Evolutionary conservation across 2,113 vertebrate species (phyloP).

Genomic region (Ranitomeya variabilis): DNA sequence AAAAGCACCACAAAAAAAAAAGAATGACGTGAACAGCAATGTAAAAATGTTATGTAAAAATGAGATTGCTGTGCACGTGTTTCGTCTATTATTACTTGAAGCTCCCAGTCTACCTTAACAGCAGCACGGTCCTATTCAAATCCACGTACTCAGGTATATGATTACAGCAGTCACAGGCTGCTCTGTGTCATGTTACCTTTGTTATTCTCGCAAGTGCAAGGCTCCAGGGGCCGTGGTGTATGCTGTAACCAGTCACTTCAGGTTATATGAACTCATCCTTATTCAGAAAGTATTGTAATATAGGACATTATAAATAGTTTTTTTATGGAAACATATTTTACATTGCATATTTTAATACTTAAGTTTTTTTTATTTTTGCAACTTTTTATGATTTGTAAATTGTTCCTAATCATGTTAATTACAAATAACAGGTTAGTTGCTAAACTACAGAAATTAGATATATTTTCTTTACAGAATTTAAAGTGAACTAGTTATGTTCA

Average conservation of each 20-base stretch:
- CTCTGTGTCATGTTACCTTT: constrained; percentile 50
- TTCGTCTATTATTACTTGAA: no score
- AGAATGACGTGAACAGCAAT: no score
- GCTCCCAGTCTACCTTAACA: constrained; percentile 49
- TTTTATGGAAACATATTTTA: background rate
- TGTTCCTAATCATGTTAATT: background rate
- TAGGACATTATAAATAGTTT: background rate
- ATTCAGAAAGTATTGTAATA: background rate
- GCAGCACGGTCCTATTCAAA: constrained; percentile 35
- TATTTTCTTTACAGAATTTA: background rate
- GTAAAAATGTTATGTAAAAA: no score
- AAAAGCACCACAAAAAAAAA: no score
- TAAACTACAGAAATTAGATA: background rate
- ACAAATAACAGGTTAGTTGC: background rate
- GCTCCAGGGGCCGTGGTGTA: constrained; percentile 6
- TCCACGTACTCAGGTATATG: constrained; percentile 45
- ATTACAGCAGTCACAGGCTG: constrained; percentile 45
- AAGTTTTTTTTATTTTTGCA: background rate
- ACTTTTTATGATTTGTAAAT: background rate
- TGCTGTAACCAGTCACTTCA: background rate
- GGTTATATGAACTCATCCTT: background rate
- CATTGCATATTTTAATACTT: background rate
- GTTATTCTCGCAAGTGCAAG: constrained; percentile 30
- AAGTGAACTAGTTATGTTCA: no score
- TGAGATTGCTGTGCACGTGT: no score